These are phyloP conservation scores for Cladopsammia gracilis DNA, from an alignment of 64 coral and sea anemone genomes.

Conservation along the genomic window DNA sequence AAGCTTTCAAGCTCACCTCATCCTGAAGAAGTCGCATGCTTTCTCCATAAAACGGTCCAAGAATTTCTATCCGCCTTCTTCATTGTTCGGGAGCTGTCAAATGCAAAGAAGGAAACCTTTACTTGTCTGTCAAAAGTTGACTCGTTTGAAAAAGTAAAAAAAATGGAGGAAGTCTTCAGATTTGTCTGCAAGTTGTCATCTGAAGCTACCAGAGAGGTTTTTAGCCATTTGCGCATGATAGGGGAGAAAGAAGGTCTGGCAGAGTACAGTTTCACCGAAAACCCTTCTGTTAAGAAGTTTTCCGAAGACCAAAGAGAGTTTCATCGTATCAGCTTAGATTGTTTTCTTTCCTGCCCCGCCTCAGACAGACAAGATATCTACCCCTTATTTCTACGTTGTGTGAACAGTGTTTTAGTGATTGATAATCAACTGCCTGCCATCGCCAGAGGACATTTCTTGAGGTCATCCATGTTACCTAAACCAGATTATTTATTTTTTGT, in stretches of 20 bases:
- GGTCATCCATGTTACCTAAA: not conserved
- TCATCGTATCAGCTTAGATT: not conserved
- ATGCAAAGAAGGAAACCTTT: not conserved
- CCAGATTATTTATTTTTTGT: not conserved
- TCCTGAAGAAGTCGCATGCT: conserved; percentile 43
- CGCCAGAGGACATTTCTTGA: not conserved
- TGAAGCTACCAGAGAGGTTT: not conserved
- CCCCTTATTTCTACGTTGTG: not conserved
- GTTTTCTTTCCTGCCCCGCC: not conserved
- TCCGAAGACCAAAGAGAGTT: not conserved
- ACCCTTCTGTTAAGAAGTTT: not conserved
- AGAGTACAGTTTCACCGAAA: not conserved
- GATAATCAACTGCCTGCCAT: not conserved
- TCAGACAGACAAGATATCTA: not conserved
- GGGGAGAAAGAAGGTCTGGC: not conserved
- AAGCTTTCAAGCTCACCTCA: conserved; percentile 2
- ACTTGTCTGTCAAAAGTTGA: not conserved
- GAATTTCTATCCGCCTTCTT: conserved; percentile 60
- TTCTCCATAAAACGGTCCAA: conserved; percentile 60
- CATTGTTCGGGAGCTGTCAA: not conserved
- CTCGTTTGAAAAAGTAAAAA: not conserved
- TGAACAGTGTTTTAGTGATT: not conserved
- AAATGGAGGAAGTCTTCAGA: not conserved
- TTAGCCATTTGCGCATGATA: not conserved
- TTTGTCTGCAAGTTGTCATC: conserved; percentile 12